Evolutionary conservation across 2,888 invertebrate genomes (phyloP).

Genomic region (Lomographa bimaculata): DNA sequence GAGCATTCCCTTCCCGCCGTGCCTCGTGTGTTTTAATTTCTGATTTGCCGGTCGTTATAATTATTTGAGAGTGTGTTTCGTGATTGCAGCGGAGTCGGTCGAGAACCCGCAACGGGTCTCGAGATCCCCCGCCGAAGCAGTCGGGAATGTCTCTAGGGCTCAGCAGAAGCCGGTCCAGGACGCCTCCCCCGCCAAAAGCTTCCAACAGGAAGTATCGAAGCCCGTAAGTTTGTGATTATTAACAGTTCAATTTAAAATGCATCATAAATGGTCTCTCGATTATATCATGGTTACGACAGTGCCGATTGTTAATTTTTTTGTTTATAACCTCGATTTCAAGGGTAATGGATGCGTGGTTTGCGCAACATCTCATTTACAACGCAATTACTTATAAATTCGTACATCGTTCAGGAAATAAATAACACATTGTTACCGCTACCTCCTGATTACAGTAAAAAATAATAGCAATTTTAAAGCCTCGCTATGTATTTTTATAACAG

Average conservation of each 20-base stretch:
- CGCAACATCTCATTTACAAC: slow-evolving; percentile 48
- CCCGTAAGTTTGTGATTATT: slow-evolving; percentile 58
- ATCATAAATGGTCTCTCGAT: too few species aligned
- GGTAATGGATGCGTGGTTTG: slow-evolving; percentile 50
- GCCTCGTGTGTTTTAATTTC: slow-evolving; percentile 69
- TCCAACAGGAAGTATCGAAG: slow-evolving; percentile 75
- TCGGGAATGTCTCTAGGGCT: slow-evolving; percentile 72
- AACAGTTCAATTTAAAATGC: too few species aligned
- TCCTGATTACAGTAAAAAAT: too few species aligned
- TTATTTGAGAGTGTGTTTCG: slow-evolving; percentile 44
- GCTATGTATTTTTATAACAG: too few species aligned
- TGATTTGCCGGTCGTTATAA: slow-evolving; percentile 41
- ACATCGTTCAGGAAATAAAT: too few species aligned
- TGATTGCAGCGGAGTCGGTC: slow-evolving; percentile 79
- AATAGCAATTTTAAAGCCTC: too few species aligned
- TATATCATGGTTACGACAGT: neutral
- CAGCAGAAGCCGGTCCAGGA: slow-evolving; percentile 79
- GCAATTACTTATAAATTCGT: too few species aligned
- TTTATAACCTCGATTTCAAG: slow-evolving; percentile 71
- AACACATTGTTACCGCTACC: too few species aligned
- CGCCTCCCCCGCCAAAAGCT: slow-evolving; percentile 79
- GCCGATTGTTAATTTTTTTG: too few species aligned
- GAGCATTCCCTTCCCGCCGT: slow-evolving; percentile 52
- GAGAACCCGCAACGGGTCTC: slow-evolving; percentile 77
- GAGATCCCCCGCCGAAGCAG: slow-evolving; percentile 71